Conservation (phyloP, 2,113 vertebrate species). For the Aptenodytes forsteri region DNA sequence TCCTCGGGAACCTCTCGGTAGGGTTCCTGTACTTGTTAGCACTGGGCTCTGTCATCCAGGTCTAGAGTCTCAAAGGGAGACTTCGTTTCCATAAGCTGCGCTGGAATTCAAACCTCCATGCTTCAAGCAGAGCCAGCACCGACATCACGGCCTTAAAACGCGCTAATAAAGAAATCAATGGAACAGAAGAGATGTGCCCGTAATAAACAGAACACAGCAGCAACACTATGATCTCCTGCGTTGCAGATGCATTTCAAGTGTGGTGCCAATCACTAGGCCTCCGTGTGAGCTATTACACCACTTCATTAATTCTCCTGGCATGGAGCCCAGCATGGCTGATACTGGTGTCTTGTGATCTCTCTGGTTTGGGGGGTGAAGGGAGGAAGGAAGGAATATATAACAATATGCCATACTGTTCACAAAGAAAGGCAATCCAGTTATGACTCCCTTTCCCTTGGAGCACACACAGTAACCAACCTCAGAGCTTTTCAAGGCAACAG, state of each 20-base stretch:
- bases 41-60: neutral
- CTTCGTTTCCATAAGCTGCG: neutral
- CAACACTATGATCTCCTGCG: slow-evolving; percentile 41
- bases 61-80: slow-evolving; percentile 4
- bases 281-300: slow-evolving; percentile 70
- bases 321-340: slow-evolving; percentile 52
- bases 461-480: neutral
- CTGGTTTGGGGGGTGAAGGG: slow-evolving; percentile 1
- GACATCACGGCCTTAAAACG: slow-evolving; percentile 9
- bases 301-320: slow-evolving; percentile 74
- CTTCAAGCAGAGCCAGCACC: slow-evolving; percentile 34
- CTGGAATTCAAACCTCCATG: slow-evolving; percentile 39
- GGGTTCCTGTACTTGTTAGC: neutral
- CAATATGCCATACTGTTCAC: neutral
- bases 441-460: neutral
- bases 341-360: slow-evolving; percentile 49
- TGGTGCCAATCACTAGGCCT: slow-evolving; percentile 52
- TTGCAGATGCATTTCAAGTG: slow-evolving; percentile 67
- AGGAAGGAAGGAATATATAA: neutral
- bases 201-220: slow-evolving; percentile 69
- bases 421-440: neutral
- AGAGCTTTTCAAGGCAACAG: neutral
- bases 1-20: neutral
- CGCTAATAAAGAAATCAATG: slow-evolving; percentile 63
- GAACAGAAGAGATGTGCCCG: slow-evolving; percentile 64